Evolutionary conservation across 1,140 invertebrate genomes (phyloP).

Genomic region (Bombyx mori): DNA sequence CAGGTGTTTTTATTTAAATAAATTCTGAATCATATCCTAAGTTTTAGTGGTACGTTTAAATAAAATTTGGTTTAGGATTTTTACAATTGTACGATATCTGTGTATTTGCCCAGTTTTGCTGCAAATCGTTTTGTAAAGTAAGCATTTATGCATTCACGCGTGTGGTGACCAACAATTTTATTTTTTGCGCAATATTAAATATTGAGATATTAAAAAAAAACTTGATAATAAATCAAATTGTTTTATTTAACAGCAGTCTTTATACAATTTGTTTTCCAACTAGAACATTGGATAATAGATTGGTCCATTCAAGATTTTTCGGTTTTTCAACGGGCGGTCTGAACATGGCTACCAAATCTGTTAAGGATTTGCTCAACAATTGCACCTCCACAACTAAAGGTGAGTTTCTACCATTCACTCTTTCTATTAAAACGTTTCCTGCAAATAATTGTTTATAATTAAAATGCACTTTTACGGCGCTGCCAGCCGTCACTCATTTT

Average conservation of each 20-base stretch:
- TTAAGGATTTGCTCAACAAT: slow-evolving; percentile 41
- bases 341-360: slow-evolving; percentile 32
- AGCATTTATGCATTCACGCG: slow-evolving; percentile 36
- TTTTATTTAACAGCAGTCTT: slow-evolving; percentile 25
- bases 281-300: slow-evolving; percentile 47
- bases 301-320: slow-evolving; percentile 46
- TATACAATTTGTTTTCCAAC: slow-evolving; percentile 55
- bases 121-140: too few relatives aligned
- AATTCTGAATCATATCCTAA: too few relatives aligned
- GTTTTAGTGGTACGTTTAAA: too few relatives aligned
- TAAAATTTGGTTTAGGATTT: too few relatives aligned
- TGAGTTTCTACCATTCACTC: slow-evolving; percentile 23
- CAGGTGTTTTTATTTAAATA: too few relatives aligned
- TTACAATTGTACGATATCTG: too few relatives aligned
- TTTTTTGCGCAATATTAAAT: slow-evolving; percentile 52
- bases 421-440: slow-evolving; percentile 50
- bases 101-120: background rate
- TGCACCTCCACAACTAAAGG: slow-evolving; percentile 37
- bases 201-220: slow-evolving; percentile 56
- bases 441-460: slow-evolving; percentile 12
- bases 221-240: background rate
- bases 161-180: slow-evolving; percentile 52
- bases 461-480: too few relatives aligned
- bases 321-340: slow-evolving; percentile 42
- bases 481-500: too few relatives aligned